Evolutionary conservation across 2,113 vertebrate genomes (phyloP).

Genomic region (Dipodomys ordii): DNA sequence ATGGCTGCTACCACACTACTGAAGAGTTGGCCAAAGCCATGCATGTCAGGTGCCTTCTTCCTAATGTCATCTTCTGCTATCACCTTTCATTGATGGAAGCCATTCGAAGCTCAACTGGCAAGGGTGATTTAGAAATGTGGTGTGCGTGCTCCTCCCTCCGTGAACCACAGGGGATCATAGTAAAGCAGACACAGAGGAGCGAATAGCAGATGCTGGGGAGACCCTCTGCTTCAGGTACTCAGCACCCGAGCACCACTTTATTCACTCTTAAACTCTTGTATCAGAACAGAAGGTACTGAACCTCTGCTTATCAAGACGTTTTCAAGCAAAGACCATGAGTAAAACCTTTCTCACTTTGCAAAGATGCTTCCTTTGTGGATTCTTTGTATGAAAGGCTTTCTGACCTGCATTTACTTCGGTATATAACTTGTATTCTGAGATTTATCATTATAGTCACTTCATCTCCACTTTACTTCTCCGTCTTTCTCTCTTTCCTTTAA

Average conservation of each 20-base stretch:
- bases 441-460: neutral
- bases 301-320: neutral
- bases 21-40: neutral
- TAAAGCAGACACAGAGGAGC: neutral
- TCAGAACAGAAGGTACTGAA: neutral
- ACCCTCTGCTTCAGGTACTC: neutral
- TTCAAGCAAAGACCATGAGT: neutral
- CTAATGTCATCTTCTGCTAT: neutral
- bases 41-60: neutral
- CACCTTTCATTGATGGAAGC: neutral
- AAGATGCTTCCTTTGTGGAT: neutral
- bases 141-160: neutral
- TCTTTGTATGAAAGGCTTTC: neutral
- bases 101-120: neutral
- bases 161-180: neutral
- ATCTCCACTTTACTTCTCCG: neutral
- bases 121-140: neutral
- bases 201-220: neutral
- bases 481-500: neutral
- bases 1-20: neutral
- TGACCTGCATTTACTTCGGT: neutral
- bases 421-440: neutral
- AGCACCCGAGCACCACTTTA: neutral
- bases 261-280: slow-evolving; percentile 13
- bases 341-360: neutral